Percentiles rank a stretch among this genome's conserved stretches.
phyloP scores from a whole-genome alignment of 37 sponge, comb jelly and placozoan genomes.

The Ephydatia muelleri region DNA sequence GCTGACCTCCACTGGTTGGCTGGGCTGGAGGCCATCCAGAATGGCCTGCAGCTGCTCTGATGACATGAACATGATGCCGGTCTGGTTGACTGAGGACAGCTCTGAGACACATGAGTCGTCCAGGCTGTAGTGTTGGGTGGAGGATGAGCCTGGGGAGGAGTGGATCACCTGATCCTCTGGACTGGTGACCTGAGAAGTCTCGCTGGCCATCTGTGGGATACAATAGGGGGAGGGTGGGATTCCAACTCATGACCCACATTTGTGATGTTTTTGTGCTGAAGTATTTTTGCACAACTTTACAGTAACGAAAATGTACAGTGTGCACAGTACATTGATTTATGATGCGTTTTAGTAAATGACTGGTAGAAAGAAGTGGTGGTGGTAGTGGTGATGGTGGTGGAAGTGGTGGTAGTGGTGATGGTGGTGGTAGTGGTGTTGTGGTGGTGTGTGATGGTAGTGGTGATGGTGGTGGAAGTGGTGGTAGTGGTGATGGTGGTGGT shows the following conservation, averaged over 20 bases:
- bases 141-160: slow-evolving; percentile 51
- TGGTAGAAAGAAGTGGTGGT: not conserved
- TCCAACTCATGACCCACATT: not conserved
- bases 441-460: not conserved
- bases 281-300: too few relatives aligned
- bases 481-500: too few relatives aligned
- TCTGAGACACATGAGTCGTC: slow-evolving; percentile 62
- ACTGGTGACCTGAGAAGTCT: slow-evolving; percentile 9
- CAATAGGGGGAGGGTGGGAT: not conserved
- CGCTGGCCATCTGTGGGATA: slow-evolving; percentile 19
- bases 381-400: not conserved
- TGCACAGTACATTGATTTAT: not conserved
- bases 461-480: too few relatives aligned
- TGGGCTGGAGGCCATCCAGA: slow-evolving; percentile 28
- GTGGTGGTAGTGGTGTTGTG: not conserved
- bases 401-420: not conserved
- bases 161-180: slow-evolving; percentile 1
- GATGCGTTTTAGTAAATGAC: not conserved
- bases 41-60: slow-evolving; percentile 60
- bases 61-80: slow-evolving; percentile 76
- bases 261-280: too few relatives aligned
- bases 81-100: slow-evolving; percentile 60
- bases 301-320: not conserved
- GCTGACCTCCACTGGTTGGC: slow-evolving; percentile 39
- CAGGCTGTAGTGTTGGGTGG: slow-evolving; percentile 72